Evolutionary conservation across 2,113 vertebrate genomes (phyloP), one percentile per base, ranked within the genome.

Genomic region (Emydura subglobosa): DNA sequence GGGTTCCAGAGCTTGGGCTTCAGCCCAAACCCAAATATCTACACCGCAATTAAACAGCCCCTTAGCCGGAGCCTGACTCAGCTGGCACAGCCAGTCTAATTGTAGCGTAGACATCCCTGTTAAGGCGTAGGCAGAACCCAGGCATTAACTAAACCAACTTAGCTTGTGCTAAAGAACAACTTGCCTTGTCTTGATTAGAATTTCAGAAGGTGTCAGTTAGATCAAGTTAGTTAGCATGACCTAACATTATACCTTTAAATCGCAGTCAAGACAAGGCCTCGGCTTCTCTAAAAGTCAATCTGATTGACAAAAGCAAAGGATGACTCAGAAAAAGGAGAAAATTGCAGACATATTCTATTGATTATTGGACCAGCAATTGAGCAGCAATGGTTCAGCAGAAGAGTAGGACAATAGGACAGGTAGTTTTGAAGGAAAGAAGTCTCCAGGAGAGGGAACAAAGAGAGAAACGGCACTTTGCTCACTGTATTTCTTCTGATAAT

Each of bases 401-500:
- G 91, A 55, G 86, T 55, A 95, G 79, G 47, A 79, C 9, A 87
- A 80, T 31, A 47, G 34, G 5, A 10, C 1, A 27, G 84, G 57
- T 2, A 86, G 12, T 80, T 91, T 92, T 91, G 91, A 92, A 50
- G 31, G 47, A 91, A 79, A 65, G 31, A 34, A 34, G 61, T 34
- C 31, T 31, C 29, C 61, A 65, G 31, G 61, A 76, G 54, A 47
- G 54, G 59, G 10, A 51, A 51, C 50, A 51, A 51, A 51, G 50
- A 51, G 50, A 11, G 13, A 51, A 83, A 85, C 96, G 96, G 97
- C 97, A 97, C 96, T 97, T 97, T 98, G 90, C 95, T 95, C 96
- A 91, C 94, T 61, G 21, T 76, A 7, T 95, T 98, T 96, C 93
- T 92, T 97, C 97, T 98, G 98, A 98, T 99, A 99, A 99, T 98